Percentiles rank a stretch among this genome's conserved stretches.
Evolutionary conservation across 2,113 vertebrate species (phyloP).

Genomic region (Campylomormyrus numenius): DNA sequence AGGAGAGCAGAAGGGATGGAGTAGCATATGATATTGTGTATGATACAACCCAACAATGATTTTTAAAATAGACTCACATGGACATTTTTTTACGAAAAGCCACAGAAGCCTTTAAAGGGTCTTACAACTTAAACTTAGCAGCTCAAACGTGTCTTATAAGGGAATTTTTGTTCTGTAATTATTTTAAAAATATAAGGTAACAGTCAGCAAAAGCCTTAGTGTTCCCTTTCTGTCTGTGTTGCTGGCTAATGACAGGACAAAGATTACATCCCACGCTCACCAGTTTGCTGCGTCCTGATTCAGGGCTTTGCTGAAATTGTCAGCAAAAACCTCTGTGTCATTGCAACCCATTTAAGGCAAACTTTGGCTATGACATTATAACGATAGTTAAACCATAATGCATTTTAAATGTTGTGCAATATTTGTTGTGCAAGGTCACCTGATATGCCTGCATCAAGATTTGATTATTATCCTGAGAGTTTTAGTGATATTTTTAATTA

Average conservation of each 20-base stretch:
- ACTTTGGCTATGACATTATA: conserved; percentile 14
- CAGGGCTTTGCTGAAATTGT: neutral
- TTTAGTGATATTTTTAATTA: neutral
- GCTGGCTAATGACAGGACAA: conserved; percentile 45
- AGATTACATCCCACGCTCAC: neutral
- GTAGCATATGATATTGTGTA: neutral
- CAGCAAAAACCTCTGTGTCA: neutral
- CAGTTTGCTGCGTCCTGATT: neutral
- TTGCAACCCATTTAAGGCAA: neutral
- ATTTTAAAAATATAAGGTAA: neutral
- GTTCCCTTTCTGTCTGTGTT: conserved; percentile 32
- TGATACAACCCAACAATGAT: neutral
- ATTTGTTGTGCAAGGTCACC: neutral
- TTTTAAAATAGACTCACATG: neutral
- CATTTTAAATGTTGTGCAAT: neutral
- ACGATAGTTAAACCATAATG: conserved; percentile 21
- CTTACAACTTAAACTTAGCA: neutral
- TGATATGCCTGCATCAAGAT: neutral
- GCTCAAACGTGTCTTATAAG: neutral
- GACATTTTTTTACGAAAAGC: neutral
- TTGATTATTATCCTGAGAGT: neutral
- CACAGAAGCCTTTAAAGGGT: neutral
- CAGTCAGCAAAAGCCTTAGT: neutral
- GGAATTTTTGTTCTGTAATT: neutral
- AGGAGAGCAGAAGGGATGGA: too few relatives aligned